Conservation (phyloP, 2,797 vertebrate genomes). For the Cephalopachus bancanus region DNA sequence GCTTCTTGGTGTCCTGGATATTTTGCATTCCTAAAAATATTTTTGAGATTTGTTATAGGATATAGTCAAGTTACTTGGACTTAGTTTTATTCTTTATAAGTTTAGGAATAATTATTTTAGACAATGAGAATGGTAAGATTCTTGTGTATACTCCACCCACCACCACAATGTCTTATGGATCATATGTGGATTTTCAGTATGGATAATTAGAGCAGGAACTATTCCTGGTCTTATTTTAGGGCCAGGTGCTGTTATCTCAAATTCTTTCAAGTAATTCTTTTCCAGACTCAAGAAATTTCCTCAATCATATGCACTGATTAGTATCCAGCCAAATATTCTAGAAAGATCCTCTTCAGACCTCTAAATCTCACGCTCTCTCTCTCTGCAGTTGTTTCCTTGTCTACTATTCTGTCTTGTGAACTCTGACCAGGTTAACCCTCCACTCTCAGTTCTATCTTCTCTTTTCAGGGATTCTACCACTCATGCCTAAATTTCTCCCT, state of each 20-base stretch:
- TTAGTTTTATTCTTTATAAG: not conserved
- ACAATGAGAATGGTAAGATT: not conserved
- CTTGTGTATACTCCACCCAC: not conserved
- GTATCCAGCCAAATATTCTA: not conserved
- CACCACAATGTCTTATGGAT: no score
- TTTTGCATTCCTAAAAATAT: not conserved
- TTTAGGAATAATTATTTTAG: not conserved
- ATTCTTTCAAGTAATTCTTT: not conserved
- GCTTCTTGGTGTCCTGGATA: not conserved
- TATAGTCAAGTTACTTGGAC: not conserved
- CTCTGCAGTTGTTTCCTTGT: not conserved
- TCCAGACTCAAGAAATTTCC: not conserved
- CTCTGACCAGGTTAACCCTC: no score
- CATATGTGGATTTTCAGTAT: not conserved
- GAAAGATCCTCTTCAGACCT: not conserved
- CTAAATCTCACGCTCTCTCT: not conserved
- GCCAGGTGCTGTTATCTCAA: no score
- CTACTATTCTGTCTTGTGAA: not conserved
- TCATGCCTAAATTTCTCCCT: not conserved
- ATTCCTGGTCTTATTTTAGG: not conserved
- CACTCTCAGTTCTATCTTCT: not conserved
- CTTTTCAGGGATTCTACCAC: not conserved
- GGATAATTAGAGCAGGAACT: not conserved
- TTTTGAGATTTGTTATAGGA: not conserved
- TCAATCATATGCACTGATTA: not conserved